Evolutionary conservation across 2,113 vertebrate species (phyloP), one percentile per base, ranked within the genome.

Genomic region (Oryzias celebensis): DNA sequence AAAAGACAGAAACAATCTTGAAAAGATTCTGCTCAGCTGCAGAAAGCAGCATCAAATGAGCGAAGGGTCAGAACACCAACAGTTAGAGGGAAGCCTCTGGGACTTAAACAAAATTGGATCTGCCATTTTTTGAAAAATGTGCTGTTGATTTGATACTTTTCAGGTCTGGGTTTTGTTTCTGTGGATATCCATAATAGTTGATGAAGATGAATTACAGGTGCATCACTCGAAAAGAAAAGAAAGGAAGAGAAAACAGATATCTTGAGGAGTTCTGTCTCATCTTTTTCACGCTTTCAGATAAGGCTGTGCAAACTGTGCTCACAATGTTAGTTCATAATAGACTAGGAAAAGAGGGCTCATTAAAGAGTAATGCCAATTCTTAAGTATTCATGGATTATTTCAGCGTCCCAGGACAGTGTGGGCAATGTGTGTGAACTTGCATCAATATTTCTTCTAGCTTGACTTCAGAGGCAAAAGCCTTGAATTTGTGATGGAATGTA

Each of bases 61-160:
- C 84, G 81, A 90, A 90, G 86, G 88, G 90, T 92, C 90, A 90
- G 86, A 77, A 77, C 79, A 78, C 80, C 75, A 88, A 88, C 84
- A 84, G 87, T 88, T 87, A 83, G 81, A 77, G 80, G 77, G 84
- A 87, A 78, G 82, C 90, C 90, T 87, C 76, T 52, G 90, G 90
- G 89, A 89, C 78, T 65, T 73, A 82, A 81, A 75, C 91, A 85
- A 90, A 93, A 92, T 92, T 92, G 88, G 80, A 92, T 92, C 90
- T 92, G 91, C 89, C 89, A 92, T 91, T 88, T 90, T 90, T 85
- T 88, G 90, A 91, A 92, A 92, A 90, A 91, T 90, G 89, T 83
- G 74, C 84, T 78, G 79, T 89, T 91, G 90, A 90, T 90, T 90
- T 89, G 87, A 92, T 92, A 84, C 84, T 88, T 89, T 89, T 90